Evolutionary conservation across 2,888 invertebrate genomes (phyloP).

Genomic region (Cacoxenus indagator): DNA sequence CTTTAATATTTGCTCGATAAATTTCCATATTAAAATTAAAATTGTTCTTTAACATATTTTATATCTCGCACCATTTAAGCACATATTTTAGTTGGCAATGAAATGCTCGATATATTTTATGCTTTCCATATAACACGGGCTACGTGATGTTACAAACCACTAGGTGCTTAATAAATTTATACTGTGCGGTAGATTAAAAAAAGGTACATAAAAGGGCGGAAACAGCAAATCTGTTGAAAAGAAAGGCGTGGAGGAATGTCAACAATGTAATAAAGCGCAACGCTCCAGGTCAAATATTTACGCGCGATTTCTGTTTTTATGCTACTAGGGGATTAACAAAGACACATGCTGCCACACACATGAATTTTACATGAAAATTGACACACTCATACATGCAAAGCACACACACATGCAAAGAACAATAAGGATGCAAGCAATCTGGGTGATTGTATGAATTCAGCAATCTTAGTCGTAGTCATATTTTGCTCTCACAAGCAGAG

Average conservation of each 20-base stretch:
- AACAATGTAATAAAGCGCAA: conserved; percentile 25
- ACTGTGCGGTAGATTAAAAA: not conserved
- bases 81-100: too few relatives aligned
- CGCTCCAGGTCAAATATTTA: conserved; percentile 19
- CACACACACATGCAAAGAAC: not conserved
- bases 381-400: not conserved
- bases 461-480: too few relatives aligned
- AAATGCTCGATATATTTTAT: too few relatives aligned
- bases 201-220: not conserved
- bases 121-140: too few relatives aligned
- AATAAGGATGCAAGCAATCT: not conserved
- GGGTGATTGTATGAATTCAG: not conserved
- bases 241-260: conserved; percentile 5
- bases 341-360: not conserved
- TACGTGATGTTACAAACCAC: too few relatives aligned
- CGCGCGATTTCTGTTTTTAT: not conserved
- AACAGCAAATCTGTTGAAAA: not conserved
- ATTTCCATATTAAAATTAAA: too few relatives aligned
- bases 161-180: too few relatives aligned
- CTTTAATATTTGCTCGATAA: too few relatives aligned
- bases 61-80: too few relatives aligned
- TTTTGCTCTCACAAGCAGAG: not conserved
- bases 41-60: too few relatives aligned
- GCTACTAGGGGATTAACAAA: not conserved
- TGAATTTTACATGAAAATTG: not conserved